Evolutionary conservation across 2,888 invertebrate genomes (phyloP).

Genomic region (Orthonevra nobilis): DNA sequence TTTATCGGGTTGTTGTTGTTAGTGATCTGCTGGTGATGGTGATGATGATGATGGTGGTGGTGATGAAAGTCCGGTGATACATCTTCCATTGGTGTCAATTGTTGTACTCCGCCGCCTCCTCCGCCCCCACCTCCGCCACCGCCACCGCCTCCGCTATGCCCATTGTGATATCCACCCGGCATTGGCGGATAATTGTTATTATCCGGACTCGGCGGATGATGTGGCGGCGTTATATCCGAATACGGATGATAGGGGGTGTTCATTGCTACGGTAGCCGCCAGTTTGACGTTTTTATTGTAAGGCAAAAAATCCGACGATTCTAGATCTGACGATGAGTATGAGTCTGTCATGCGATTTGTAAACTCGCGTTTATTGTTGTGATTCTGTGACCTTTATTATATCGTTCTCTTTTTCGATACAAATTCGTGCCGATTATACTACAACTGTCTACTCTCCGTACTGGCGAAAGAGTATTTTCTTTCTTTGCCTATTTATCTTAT

Average conservation of each 20-base stretch:
- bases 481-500: conserved; percentile 23
- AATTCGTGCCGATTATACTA: conserved; percentile 29
- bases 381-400: conserved; percentile 51
- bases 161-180: conserved; percentile 80
- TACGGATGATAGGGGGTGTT: conserved; percentile 95
- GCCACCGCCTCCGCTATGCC: conserved; percentile 77
- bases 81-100: conserved; percentile 78
- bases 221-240: conserved; percentile 89
- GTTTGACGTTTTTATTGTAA: conserved; percentile 84
- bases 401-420: conserved; percentile 23
- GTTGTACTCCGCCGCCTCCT: conserved; percentile 74
- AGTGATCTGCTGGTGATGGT: conserved; percentile 76
- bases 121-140: conserved; percentile 61
- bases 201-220: conserved; percentile 87
- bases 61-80: conserved; percentile 76
- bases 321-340: conserved; percentile 70
- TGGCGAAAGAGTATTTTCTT: conserved; percentile 23
- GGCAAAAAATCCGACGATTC: conserved; percentile 72
- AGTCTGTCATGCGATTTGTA: conserved; percentile 71
- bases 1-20: conserved; percentile 82
- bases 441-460: conserved; percentile 9
- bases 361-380: conserved; percentile 65
- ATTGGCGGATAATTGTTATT: conserved; percentile 84
- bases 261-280: conserved; percentile 93
- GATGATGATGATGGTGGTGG: conserved; percentile 74